Percentiles rank a stretch among this genome's conserved stretches.
These are phyloP conservation scores for Nycticryphes semicollaris DNA, from an alignment of 2,113 vertebrate species.

Conservation along the genomic window DNA sequence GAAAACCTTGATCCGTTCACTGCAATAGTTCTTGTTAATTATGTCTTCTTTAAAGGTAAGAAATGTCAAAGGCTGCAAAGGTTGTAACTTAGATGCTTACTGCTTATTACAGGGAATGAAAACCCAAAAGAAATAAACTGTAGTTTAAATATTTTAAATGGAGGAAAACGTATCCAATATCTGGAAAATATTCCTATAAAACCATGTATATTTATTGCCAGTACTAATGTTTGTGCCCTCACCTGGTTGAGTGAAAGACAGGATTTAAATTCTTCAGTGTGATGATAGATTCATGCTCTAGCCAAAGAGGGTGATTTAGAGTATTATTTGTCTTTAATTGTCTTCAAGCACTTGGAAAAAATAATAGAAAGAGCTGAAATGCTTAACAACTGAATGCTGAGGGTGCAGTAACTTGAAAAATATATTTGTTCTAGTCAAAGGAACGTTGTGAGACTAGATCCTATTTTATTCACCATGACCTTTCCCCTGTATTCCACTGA, in stretches of 20 bases:
- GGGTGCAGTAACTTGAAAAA: neutral
- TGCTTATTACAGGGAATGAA: neutral
- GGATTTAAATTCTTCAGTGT: neutral
- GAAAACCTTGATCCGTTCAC: constrained; percentile 73
- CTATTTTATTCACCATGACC: neutral
- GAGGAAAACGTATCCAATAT: neutral
- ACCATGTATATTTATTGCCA: neutral
- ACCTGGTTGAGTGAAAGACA: neutral
- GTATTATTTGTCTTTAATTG: neutral
- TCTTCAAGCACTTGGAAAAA: neutral
- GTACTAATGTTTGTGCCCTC: neutral
- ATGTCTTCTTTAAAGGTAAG: constrained; percentile 84
- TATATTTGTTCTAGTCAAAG: neutral
- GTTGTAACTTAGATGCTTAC: neutral
- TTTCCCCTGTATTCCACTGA: neutral
- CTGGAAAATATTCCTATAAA: neutral
- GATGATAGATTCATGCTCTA: neutral
- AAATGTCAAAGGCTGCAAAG: neutral
- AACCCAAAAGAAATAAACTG: neutral
- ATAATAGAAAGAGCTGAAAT: neutral
- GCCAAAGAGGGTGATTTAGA: neutral
- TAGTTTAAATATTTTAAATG: neutral
- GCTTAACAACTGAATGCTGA: neutral
- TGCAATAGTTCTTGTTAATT: constrained; percentile 84
- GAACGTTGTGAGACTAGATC: neutral